Evolutionary conservation across 2,797 vertebrate species (phyloP).

Genomic region (Falco naumanni): DNA sequence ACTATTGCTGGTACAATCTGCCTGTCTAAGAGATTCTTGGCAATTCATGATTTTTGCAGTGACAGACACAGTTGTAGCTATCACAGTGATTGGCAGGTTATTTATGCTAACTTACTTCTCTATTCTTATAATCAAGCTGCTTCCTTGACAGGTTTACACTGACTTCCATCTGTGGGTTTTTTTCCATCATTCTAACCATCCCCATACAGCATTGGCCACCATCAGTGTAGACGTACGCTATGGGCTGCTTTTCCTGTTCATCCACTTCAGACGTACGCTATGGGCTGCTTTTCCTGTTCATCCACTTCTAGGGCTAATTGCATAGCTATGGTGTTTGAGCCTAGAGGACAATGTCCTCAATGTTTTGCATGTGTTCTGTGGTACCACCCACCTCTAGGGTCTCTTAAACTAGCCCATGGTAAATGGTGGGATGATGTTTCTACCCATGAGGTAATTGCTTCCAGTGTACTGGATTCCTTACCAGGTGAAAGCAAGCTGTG

Average conservation of each 20-base stretch:
- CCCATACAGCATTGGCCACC: neutral
- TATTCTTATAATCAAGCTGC: neutral
- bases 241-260: neutral
- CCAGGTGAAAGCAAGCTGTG: neutral
- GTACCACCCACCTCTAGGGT: neutral
- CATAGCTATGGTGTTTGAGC: neutral
- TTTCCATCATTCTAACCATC: neutral
- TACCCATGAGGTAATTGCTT: neutral
- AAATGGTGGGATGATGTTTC: neutral
- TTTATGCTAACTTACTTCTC: neutral
- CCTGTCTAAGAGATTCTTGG: neutral
- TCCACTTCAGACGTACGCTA: neutral
- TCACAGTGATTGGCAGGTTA: neutral
- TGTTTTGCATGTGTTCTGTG: neutral
- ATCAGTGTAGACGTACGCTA: neutral
- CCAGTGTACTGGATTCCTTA: neutral
- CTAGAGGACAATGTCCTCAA: neutral
- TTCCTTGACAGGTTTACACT: neutral
- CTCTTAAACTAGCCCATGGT: neutral
- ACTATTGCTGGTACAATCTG: neutral
- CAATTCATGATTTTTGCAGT: neutral
- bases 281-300: neutral
- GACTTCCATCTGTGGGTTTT: neutral
- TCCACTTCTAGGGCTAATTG: neutral
- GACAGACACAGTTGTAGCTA: neutral